phyloP scores from a whole-genome alignment of 1,140 invertebrate genomes.

The Cardiocondyla obscurior region DNA sequence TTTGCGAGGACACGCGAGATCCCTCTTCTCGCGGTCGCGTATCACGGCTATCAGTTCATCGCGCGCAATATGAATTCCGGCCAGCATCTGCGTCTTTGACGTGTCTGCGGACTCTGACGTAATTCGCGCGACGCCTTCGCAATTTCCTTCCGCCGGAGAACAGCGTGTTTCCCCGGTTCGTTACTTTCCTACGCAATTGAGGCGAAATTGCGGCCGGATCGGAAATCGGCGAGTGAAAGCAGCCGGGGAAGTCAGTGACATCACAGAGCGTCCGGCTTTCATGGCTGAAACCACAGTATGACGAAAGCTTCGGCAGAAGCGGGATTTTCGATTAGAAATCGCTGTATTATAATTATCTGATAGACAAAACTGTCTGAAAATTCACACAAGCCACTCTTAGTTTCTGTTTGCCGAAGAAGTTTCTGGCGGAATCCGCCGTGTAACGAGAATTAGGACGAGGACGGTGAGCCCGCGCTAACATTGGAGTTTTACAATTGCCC shows the following conservation, averaged over 20 bases:
- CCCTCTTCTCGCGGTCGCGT: not conserved
- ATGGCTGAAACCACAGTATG: conserved; percentile 62
- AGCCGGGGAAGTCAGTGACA: conserved; percentile 59
- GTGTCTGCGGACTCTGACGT: too few relatives aligned
- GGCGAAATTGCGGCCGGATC: conserved; percentile 13
- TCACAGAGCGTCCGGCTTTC: conserved; percentile 71
- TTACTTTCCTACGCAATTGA: not conserved
- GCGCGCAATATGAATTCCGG: not conserved
- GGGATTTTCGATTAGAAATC: conserved; percentile 24
- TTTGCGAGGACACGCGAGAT: not conserved
- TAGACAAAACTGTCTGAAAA: too few relatives aligned
- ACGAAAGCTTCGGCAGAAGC: conserved; percentile 59
- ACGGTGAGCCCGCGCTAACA: not conserved
- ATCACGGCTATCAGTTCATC: not conserved
- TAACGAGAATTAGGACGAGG: not conserved
- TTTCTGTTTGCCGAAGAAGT: too few relatives aligned
- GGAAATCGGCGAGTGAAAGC: conserved; percentile 64
- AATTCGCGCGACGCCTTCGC: not conserved
- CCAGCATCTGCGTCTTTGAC: not conserved
- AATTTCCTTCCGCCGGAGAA: not conserved
- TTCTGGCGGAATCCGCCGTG: too few relatives aligned
- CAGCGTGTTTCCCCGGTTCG: not conserved
- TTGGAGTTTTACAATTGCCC: not conserved
- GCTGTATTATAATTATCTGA: not conserved
- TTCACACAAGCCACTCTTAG: too few relatives aligned